A percentile compares a stretch with the other conserved stretches of the same genome.
These are phyloP conservation scores for Macrotrachela quadricornifera DNA, from an alignment of 1,140 invertebrate genomes.

Conservation along the genomic window DNA sequence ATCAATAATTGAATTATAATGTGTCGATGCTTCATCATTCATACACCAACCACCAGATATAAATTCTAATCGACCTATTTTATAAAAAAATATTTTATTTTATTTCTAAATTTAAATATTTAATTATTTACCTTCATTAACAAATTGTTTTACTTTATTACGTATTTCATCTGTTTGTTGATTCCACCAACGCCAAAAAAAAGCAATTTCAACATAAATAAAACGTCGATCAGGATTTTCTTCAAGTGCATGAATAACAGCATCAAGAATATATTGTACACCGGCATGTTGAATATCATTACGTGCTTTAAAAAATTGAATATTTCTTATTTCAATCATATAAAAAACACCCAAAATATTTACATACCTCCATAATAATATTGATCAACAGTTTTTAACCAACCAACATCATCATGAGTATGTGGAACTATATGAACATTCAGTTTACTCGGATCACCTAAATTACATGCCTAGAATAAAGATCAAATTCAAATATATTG, in stretches of 20 bases:
- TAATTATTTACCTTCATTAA: conserved; percentile 19
- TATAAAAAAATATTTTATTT: too few species aligned
- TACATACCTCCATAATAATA: conserved; percentile 53
- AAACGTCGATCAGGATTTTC: conserved; percentile 43
- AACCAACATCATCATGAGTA: conserved; percentile 68
- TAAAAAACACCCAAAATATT: neutral
- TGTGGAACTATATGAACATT: conserved; percentile 60
- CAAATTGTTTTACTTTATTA: conserved; percentile 26
- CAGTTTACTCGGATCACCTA: too few species aligned
- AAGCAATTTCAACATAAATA: conserved; percentile 53
- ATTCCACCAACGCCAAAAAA: conserved; percentile 75
- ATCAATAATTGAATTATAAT: conserved; percentile 79
- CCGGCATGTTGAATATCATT: conserved; percentile 11
- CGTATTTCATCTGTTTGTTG: conserved; percentile 41
- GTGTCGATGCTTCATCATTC: conserved; percentile 75
- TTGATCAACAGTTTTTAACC: conserved; percentile 75
- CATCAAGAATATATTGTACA: conserved; percentile 58
- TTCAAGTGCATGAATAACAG: conserved; percentile 52
- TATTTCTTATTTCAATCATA: neutral
- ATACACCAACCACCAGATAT: conserved; percentile 29
- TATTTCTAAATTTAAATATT: neutral
- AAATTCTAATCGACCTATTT: too few species aligned
- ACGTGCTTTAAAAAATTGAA: neutral
- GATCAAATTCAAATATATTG: too few species aligned
- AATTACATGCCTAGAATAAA: too few species aligned